Percentiles rank a stretch among this genome's conserved stretches.
phyloP scores from a whole-genome alignment of 2,113 vertebrate genomes.

The Indicator maculatus region DNA sequence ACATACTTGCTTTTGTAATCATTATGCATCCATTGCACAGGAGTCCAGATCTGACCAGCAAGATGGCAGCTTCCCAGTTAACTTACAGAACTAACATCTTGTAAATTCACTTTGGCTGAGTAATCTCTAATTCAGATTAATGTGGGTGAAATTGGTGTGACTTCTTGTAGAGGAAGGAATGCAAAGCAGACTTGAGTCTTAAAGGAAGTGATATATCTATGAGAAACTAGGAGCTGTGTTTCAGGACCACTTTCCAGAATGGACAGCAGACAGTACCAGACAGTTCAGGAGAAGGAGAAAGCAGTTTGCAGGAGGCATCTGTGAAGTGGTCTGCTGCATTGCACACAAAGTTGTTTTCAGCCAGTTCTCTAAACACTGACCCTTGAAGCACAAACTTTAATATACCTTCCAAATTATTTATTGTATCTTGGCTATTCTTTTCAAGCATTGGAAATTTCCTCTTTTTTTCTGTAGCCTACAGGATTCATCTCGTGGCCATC shows the following conservation, averaged over 20 bases:
- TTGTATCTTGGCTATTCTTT: not conserved
- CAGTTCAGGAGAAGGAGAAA: not conserved
- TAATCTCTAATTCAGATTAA: not conserved
- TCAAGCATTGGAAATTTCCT: not conserved
- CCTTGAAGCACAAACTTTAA: not conserved
- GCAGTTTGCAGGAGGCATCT: not conserved
- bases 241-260: not conserved
- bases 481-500: not conserved
- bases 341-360: not conserved
- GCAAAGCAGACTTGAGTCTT: not conserved
- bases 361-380: not conserved
- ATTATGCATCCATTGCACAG: fast-evolving
- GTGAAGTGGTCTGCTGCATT: not conserved
- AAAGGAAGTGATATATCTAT: not conserved
- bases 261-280: not conserved
- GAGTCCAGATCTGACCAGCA: not conserved
- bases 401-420: not conserved
- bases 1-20: not conserved
- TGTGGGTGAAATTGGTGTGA: not conserved
- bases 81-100: not conserved
- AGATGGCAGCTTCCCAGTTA: not conserved
- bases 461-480: not conserved
- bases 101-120: not conserved
- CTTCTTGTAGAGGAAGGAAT: not conserved
- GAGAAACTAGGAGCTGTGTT: not conserved